Conservation (phyloP, 2,113 vertebrate genomes). For the Gnathonemus echidnorhynchus region DNA sequence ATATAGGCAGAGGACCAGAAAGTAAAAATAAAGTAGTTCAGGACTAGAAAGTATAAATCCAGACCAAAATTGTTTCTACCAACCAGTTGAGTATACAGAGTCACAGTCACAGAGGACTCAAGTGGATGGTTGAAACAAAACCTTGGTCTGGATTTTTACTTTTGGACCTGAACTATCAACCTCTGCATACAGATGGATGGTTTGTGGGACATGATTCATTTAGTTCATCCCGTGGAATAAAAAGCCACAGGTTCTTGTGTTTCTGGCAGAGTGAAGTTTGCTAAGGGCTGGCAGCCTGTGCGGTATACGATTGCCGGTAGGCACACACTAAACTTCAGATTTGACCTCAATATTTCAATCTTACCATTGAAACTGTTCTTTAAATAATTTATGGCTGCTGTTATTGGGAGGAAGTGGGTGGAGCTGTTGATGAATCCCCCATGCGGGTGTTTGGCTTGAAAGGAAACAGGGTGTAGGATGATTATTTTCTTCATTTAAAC, state of each 20-base stretch:
- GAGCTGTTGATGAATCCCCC: background rate
- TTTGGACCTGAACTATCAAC: no score
- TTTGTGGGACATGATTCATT: background rate
- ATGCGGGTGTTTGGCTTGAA: background rate
- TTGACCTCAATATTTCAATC: background rate
- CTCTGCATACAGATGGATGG: background rate
- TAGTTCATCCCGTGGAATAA: background rate
- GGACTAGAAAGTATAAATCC: no score
- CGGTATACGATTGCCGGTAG: background rate
- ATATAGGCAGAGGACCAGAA: background rate
- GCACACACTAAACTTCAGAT: background rate
- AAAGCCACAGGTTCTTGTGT: background rate
- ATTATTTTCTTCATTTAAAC: background rate
- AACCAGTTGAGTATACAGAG: no score
- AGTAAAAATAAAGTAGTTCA: background rate
- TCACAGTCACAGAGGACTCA: no score
- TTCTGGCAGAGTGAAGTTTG: background rate
- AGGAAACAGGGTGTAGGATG: background rate
- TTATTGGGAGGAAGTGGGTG: background rate
- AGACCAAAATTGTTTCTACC: no score
- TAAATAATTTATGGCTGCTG: background rate
- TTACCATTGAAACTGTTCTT: background rate
- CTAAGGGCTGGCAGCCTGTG: background rate
- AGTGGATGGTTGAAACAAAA: no score
- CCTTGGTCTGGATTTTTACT: no score